Percentiles rank a stretch among this genome's conserved stretches.
phyloP scores from a whole-genome alignment of 2,888 invertebrate species.

The Pomacea canaliculata region DNA sequence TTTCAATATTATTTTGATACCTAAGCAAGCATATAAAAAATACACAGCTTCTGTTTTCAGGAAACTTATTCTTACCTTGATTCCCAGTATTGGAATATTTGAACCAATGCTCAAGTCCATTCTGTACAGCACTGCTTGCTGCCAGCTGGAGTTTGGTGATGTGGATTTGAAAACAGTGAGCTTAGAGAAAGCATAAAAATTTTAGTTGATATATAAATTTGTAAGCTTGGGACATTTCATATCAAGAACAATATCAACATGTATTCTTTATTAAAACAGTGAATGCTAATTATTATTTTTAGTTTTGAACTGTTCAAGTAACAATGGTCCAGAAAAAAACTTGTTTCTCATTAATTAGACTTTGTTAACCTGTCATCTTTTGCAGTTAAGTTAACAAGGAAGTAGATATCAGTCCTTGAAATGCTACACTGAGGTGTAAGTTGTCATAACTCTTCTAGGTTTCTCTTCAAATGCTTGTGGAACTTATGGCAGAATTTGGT shows the following conservation, averaged over 20 bases:
- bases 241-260: neutral
- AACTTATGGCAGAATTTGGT: conserved; percentile 30
- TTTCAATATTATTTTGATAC: too few species aligned
- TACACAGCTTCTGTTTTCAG: conserved; percentile 32
- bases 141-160: conserved; percentile 54
- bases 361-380: too few species aligned
- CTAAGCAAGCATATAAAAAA: too few species aligned
- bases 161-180: conserved; percentile 51
- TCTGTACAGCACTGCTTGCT: conserved; percentile 47
- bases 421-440: neutral
- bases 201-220: neutral
- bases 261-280: too few species aligned
- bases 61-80: conserved; percentile 37
- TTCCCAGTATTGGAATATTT: conserved; percentile 36
- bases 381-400: too few species aligned
- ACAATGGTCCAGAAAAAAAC: too few species aligned
- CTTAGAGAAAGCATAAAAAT: neutral
- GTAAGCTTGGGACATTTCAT: neutral
- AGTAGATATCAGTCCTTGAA: too few species aligned
- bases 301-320: too few species aligned
- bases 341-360: too few species aligned
- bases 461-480: conserved; percentile 36
- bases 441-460: conserved; percentile 37
- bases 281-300: too few species aligned
- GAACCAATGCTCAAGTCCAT: conserved; percentile 28